Conservation (phyloP, 2,888 invertebrate species). For the Diploptera punctata region DNA sequence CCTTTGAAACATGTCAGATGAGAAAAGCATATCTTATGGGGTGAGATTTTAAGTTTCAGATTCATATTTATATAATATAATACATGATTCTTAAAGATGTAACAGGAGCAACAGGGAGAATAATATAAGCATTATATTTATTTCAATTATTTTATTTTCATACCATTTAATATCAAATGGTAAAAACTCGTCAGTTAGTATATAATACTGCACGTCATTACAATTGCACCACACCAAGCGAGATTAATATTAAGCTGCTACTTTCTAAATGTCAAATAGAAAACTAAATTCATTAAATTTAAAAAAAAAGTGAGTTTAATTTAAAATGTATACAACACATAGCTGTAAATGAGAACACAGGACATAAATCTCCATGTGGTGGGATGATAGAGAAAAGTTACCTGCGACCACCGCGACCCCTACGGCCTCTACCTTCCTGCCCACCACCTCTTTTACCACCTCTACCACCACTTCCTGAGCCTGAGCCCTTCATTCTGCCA, state of each 20-base stretch:
- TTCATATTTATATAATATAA: no score
- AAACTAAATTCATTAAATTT: background rate
- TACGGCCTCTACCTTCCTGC: background rate
- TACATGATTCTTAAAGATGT: no score
- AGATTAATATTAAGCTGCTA: background rate
- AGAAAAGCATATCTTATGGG: no score
- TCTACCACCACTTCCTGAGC: background rate
- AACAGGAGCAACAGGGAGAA: no score
- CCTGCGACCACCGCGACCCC: background rate
- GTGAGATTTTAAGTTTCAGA: no score
- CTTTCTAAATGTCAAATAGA: background rate
- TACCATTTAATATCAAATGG: slow-evolving; percentile 17
- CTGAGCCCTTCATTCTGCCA: slow-evolving; percentile 14
- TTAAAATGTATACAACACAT: background rate
- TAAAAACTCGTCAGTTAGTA: background rate
- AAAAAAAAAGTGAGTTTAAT: background rate
- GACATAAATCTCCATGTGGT: background rate
- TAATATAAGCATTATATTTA: no score
- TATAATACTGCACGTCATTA: background rate
- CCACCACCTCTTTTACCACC: slow-evolving; percentile 12
- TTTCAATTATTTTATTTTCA: background rate
- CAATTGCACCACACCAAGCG: slow-evolving; percentile 5
- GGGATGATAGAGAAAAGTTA: background rate
- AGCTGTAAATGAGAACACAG: background rate
- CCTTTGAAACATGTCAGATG: no score